Evolutionary conservation across 1,140 invertebrate genomes (phyloP).

Genomic region (Dendrolimus punctatus): DNA sequence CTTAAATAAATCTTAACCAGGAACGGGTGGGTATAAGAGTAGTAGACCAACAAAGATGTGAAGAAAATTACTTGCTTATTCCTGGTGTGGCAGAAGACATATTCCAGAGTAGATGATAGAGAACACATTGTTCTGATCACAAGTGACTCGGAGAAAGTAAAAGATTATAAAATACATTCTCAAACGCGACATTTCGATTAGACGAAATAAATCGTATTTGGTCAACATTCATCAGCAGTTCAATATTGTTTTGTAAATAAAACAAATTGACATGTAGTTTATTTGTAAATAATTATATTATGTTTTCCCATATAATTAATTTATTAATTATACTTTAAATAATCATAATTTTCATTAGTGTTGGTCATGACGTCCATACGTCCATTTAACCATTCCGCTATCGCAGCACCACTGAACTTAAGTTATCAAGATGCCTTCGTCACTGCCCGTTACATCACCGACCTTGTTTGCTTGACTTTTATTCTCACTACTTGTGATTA

Average conservation of each 20-base stretch:
- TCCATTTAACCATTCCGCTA: slow-evolving; percentile 14
- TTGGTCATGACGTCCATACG: slow-evolving; percentile 25
- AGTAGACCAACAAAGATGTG: too few species aligned
- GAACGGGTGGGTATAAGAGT: too few species aligned
- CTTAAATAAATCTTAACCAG: too few species aligned
- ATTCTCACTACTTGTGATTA: slow-evolving; percentile 9
- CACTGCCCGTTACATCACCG: slow-evolving; percentile 48
- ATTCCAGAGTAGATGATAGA: too few species aligned
- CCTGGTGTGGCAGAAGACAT: too few species aligned
- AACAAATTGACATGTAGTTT: slow-evolving; percentile 7
- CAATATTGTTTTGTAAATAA: slow-evolving; percentile 8
- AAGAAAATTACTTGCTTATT: too few species aligned
- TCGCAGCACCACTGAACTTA: slow-evolving; percentile 18
- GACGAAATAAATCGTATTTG: too few species aligned
- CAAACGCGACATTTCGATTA: too few species aligned
- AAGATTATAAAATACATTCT: too few species aligned
- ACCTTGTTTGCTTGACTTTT: slow-evolving; percentile 59
- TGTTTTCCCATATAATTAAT: slow-evolving; percentile 18
- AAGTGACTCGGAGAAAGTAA: too few species aligned
- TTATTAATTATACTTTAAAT: slow-evolving; percentile 16
- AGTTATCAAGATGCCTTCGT: slow-evolving; percentile 33
- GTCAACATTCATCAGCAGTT: too few species aligned
- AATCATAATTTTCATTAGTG: slow-evolving; percentile 13
- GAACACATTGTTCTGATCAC: too few species aligned
- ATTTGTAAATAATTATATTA: slow-evolving; percentile 18